phyloP scores from a whole-genome alignment of 1,140 invertebrate species.

The Chlorops oryzae region DNA sequence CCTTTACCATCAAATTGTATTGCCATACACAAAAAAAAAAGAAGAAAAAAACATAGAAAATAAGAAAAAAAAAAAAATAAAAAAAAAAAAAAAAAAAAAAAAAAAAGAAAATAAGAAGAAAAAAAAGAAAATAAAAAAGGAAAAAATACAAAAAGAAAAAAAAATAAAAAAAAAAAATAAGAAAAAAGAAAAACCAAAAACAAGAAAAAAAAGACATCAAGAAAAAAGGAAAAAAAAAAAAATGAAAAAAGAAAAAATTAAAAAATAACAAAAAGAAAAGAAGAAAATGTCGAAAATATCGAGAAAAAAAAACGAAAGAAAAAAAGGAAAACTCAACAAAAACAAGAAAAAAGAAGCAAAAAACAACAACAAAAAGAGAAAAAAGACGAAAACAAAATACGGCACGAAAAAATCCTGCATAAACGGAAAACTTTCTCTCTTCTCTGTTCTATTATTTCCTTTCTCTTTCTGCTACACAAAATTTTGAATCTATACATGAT shows the following conservation, averaged over 20 bases:
- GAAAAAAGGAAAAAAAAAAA: constrained; percentile 20
- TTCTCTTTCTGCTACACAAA: no score
- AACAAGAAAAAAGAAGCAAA: constrained; percentile 14
- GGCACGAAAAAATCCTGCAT: constrained; percentile 1
- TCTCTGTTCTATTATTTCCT: no score
- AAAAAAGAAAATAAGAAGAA: constrained; percentile 25
- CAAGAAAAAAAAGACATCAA: constrained; percentile 20
- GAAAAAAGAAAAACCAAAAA: constrained; percentile 6
- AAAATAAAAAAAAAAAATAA: constrained; percentile 1
- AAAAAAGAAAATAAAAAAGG: constrained; percentile 26
- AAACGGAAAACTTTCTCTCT: not conserved
- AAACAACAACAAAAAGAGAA: constrained; percentile 10
- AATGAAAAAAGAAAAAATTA: constrained; percentile 12
- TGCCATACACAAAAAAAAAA: constrained; percentile 18
- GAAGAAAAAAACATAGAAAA: constrained; percentile 8
- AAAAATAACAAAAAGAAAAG: constrained; percentile 12
- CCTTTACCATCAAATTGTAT: not conserved
- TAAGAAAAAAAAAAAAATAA: constrained; percentile 11
- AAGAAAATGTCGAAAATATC: constrained; percentile 17
- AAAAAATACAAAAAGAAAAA: constrained; percentile 4
- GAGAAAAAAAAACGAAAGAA: constrained; percentile 22
- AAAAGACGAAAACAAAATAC: constrained; percentile 23
- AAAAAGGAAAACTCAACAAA: constrained; percentile 9
- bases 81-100: constrained; percentile 22
- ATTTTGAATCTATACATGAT: no score